Percentiles rank a stretch among this genome's conserved stretches.
Conservation (phyloP, 2,113 vertebrate genomes). For the Otus sunia region DNA sequence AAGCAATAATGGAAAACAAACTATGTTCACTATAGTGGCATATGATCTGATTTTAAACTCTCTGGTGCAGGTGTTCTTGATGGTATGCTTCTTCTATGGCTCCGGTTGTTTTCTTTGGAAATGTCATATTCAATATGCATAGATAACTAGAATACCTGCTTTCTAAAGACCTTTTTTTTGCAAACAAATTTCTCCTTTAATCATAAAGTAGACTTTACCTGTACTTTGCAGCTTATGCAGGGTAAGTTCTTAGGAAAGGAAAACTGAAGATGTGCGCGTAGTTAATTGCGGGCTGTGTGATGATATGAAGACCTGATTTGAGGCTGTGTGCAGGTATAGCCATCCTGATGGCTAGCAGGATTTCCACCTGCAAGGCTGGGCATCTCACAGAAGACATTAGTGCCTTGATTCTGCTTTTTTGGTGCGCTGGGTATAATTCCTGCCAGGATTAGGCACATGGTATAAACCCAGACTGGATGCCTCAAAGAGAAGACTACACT, state of each 20-base stretch:
- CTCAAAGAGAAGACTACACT: background rate
- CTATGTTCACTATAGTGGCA: background rate
- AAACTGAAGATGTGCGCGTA: background rate
- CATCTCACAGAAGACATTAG: background rate
- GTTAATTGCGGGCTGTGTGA: background rate
- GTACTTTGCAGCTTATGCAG: background rate
- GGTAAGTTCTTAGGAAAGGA: background rate
- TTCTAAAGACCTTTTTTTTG: background rate
- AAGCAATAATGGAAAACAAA: slow-evolving; percentile 49
- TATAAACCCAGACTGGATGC: background rate
- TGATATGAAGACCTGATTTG: background rate
- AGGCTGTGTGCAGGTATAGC: background rate
- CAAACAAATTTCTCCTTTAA: background rate
- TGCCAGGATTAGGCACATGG: background rate
- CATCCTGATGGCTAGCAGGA: background rate
- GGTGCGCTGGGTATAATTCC: background rate
- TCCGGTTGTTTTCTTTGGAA: slow-evolving; percentile 31
- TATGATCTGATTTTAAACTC: slow-evolving; percentile 36
- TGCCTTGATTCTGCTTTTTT: background rate
- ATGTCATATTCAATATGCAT: background rate
- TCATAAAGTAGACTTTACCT: background rate
- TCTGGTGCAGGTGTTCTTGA: slow-evolving; percentile 2
- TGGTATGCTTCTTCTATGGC: background rate
- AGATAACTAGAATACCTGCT: background rate
- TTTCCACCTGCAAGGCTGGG: background rate